Evolutionary conservation across 2,113 vertebrate species (phyloP).

Genomic region (Philantomba maxwellii): DNA sequence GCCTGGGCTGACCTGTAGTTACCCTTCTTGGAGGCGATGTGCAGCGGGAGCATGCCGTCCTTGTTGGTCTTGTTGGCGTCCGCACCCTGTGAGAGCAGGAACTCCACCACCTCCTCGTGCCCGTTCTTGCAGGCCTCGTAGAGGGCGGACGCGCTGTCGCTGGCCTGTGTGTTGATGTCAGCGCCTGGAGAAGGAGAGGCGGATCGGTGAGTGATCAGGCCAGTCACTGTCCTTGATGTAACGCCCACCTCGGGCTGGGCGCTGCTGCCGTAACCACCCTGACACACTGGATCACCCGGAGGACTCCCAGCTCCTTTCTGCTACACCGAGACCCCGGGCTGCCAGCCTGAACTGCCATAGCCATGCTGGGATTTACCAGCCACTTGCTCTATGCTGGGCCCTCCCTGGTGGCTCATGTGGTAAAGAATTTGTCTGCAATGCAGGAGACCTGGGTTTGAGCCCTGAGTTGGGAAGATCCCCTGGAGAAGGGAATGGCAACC

Average conservation of each 20-base stretch:
- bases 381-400: neutral
- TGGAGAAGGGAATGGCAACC: neutral
- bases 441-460: neutral
- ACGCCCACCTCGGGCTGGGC: rapidly evolving
- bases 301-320: neutral
- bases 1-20: slow-evolving; percentile 83
- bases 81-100: slow-evolving; percentile 88
- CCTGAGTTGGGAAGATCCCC: neutral
- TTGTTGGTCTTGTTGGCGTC: slow-evolving; percentile 91
- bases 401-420: neutral
- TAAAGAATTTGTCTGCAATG: neutral
- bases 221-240: rapidly evolving
- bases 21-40: slow-evolving; percentile 89
- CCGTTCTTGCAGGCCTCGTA: slow-evolving; percentile 93
- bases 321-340: rapidly evolving
- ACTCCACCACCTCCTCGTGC: slow-evolving; percentile 82
- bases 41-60: slow-evolving; percentile 88
- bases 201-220: rapidly evolving
- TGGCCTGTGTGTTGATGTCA: slow-evolving; percentile 90
- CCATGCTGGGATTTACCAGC: neutral
- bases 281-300: rapidly evolving
- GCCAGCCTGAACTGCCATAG: rapidly evolving
- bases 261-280: rapidly evolving
- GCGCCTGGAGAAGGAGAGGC: slow-evolving; percentile 80
- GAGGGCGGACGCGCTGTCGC: slow-evolving; percentile 88